phyloP scores from a whole-genome alignment of 2,888 invertebrate genomes.

The Netelia inedita region DNA sequence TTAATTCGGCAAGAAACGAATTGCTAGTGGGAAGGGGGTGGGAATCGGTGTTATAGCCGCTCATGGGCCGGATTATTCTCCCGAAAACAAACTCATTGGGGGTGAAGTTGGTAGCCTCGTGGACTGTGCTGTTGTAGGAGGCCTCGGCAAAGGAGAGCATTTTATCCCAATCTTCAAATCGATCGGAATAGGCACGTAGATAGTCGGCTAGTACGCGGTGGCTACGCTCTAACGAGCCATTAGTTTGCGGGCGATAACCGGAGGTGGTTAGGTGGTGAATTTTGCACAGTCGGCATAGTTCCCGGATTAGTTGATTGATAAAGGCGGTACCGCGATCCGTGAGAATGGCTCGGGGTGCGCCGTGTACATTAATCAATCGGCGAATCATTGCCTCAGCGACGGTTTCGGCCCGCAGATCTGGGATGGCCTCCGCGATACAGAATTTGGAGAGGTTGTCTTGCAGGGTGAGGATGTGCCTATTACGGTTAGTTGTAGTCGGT shows the following conservation, averaged over 20 bases:
- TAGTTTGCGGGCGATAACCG: no score
- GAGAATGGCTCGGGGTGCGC: slow-evolving; percentile 48
- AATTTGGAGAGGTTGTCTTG: slow-evolving; percentile 52
- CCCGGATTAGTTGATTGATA: slow-evolving; percentile 33
- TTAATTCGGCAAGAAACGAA: not conserved
- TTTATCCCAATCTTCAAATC: not conserved
- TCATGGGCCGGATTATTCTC: not conserved
- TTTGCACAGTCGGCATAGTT: not conserved
- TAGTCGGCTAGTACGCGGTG: no score
- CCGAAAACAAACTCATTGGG: not conserved
- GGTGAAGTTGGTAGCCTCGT: slow-evolving; percentile 6
- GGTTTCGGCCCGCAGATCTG: not conserved
- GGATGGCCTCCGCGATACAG: not conserved
- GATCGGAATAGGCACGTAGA: not conserved
- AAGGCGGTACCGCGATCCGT: slow-evolving; percentile 49
- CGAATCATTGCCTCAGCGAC: slow-evolving; percentile 47
- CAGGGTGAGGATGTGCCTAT: slow-evolving; percentile 62
- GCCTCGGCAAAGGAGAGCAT: not conserved
- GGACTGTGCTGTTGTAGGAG: not conserved
- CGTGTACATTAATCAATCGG: slow-evolving; percentile 31
- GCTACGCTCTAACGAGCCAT: no score
- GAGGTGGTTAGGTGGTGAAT: not conserved
- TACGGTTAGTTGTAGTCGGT: slow-evolving; percentile 39
- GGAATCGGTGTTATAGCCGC: not conserved
- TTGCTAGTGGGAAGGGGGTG: not conserved